Evolutionary conservation across 2,113 vertebrate genomes (phyloP), one percentile per base, ranked within the genome.

Genomic region (Muscicapa adusta): DNA sequence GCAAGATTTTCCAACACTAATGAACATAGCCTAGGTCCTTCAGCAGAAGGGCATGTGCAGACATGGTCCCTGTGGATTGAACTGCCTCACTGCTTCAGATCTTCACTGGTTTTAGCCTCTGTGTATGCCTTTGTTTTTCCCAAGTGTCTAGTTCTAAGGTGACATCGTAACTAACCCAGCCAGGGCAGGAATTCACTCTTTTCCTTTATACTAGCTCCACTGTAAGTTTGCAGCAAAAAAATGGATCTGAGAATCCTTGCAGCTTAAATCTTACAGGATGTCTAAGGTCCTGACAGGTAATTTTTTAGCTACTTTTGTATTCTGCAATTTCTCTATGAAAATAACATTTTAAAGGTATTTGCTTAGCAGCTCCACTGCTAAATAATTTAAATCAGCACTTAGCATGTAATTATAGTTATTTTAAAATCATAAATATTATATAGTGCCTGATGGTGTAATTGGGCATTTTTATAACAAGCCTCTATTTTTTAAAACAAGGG

Each of bases 401-500:
- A 80, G 43, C 12, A n/a, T 76, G 89, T 91, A 88, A 91, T 96
- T 83, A 73, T 60, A 77, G 82, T 88, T 38, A 56, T 90, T 94
- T 96, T 95, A 91, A 28, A 25, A 22, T 63, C 20, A 85, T 88
- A 67, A 93, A 89, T 94, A 62, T 65, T 87, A 25, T 77, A 4
- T 20, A 67, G 14, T 53, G 24, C 36, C 78, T 85, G 54, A 53
- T 34, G 26, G 48, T 78, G 36, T 86, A 96, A 90, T 95, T 91
- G 45, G 53, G 19, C 48, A 74, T 67, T 90, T 91, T 90, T 77
- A 48, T 95, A 90, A 91, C 66, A 94, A 81, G 36, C 14, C 28
- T 10, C 8, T 72, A 29, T 74, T 83, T 91, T 71, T 57, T 38
- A 36, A 91, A 93, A 63, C 53, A 74, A 74, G 58, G 25, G 26